Evolutionary conservation across 2,888 invertebrate species (phyloP).

Genomic region (Drosophila antonietae): DNA sequence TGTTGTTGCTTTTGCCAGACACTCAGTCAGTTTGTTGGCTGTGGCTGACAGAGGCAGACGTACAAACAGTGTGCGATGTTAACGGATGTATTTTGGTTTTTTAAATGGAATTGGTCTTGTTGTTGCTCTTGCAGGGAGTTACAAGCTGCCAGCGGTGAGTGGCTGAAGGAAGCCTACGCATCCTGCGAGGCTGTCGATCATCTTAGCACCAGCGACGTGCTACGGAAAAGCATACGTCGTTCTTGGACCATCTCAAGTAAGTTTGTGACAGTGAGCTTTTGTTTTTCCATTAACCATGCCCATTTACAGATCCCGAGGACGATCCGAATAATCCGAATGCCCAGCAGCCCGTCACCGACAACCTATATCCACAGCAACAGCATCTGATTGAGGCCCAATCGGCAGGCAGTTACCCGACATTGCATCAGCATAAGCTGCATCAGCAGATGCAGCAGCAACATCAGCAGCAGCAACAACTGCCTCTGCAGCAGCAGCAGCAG

Average conservation of each 20-base stretch:
- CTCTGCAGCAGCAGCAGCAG: slow-evolving; percentile 60
- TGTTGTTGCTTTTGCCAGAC: slow-evolving; percentile 46
- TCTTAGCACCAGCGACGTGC: slow-evolving; percentile 87
- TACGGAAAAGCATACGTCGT: slow-evolving; percentile 88
- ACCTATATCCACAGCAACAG: slow-evolving; percentile 85
- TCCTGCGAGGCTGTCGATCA: slow-evolving; percentile 85
- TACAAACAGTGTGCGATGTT: slow-evolving; percentile 53
- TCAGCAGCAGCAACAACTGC: slow-evolving; percentile 49
- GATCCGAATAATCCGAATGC: slow-evolving; percentile 81
- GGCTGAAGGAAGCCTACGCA: slow-evolving; percentile 88
- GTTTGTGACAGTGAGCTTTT: slow-evolving; percentile 41
- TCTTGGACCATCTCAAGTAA: slow-evolving; percentile 91
- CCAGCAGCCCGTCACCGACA: slow-evolving; percentile 84
- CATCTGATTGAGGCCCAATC: slow-evolving; percentile 87
- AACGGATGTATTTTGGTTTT: slow-evolving; percentile 67
- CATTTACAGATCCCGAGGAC: slow-evolving; percentile 81
- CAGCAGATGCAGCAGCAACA: slow-evolving; percentile 53
- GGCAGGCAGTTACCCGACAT: slow-evolving; percentile 81
- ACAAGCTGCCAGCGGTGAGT: slow-evolving; percentile 88
- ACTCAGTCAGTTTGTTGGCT: slow-evolving; percentile 55
- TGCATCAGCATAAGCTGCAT: slow-evolving; percentile 63
- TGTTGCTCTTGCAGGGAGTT: slow-evolving; percentile 87
- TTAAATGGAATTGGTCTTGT: slow-evolving; percentile 78
- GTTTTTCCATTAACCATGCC: not conserved
- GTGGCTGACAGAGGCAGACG: slow-evolving; percentile 56